Conservation (phyloP, 2,888 invertebrate genomes). For the Xanthorhoe designata region DNA sequence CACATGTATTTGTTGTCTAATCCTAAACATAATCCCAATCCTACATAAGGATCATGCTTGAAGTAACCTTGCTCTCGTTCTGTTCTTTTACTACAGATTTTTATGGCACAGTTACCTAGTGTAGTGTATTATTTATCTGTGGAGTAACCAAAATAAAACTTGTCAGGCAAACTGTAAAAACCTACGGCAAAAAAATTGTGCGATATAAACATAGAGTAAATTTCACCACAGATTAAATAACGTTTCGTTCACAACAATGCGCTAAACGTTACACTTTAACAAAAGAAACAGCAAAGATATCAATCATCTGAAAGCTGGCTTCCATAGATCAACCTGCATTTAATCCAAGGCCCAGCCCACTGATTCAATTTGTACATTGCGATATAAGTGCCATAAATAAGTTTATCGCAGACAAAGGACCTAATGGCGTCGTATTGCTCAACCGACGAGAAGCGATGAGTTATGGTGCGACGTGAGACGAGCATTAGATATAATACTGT, state of each 20-base stretch:
- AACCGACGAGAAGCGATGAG: slow-evolving; percentile 43
- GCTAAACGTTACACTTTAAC: neutral
- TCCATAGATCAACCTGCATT: slow-evolving; percentile 33
- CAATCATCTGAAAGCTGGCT: slow-evolving; percentile 31
- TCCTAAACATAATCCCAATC: too few relatives aligned
- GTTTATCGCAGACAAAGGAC: slow-evolving; percentile 38
- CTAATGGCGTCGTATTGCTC: slow-evolving; percentile 33
- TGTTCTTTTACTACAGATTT: too few relatives aligned
- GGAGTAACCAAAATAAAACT: too few relatives aligned
- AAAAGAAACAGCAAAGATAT: slow-evolving; percentile 23
- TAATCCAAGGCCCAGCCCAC: slow-evolving; percentile 37
- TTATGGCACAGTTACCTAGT: too few relatives aligned
- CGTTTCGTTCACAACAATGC: neutral
- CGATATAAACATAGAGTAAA: neutral
- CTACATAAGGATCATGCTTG: too few relatives aligned
- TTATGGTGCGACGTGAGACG: slow-evolving; percentile 43
- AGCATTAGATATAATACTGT: slow-evolving; percentile 34
- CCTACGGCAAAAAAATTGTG: too few relatives aligned
- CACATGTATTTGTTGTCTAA: too few relatives aligned
- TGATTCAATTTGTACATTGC: slow-evolving; percentile 37
- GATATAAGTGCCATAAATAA: slow-evolving; percentile 40
- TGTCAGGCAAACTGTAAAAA: too few relatives aligned
- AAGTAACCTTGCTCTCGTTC: too few relatives aligned
- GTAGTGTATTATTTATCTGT: too few relatives aligned
- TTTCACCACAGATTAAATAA: neutral